These are phyloP conservation scores for Forbesichthys papilliferus DNA, from an alignment of 2,113 vertebrate genomes.

Conservation along the genomic window DNA sequence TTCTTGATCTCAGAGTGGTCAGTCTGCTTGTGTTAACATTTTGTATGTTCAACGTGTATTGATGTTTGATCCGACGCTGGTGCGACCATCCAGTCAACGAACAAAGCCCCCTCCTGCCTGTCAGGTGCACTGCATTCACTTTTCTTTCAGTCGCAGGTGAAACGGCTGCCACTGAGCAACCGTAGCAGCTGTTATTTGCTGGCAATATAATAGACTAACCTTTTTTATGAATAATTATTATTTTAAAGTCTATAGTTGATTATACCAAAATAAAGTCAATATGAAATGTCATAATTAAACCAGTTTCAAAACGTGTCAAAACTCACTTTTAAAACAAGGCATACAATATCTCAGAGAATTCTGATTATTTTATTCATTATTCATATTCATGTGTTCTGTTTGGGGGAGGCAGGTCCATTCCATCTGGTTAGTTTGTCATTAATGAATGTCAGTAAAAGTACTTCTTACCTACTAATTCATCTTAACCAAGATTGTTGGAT, in stretches of 20 bases:
- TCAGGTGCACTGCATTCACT: conserved; percentile 56
- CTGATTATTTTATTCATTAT: no score
- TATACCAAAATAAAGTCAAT: no score
- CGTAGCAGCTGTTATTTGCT: conserved; percentile 39
- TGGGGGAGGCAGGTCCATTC: no score
- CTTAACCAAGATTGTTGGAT: neutral
- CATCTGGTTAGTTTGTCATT: no score
- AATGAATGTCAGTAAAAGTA: neutral
- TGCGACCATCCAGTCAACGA: conserved; percentile 2
- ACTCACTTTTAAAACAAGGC: no score
- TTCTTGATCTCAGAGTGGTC: conserved; percentile 85
- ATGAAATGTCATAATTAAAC: no score
- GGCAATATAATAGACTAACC: neutral
- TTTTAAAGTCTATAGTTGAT: no score
- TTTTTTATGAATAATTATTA: neutral
- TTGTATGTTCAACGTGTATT: neutral
- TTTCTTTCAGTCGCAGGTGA: conserved; percentile 39
- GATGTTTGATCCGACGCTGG: neutral
- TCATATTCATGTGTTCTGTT: no score
- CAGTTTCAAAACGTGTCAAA: no score
- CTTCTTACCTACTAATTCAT: neutral
- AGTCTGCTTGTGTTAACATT: conserved; percentile 39
- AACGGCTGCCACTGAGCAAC: conserved; percentile 4
- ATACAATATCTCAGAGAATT: no score
- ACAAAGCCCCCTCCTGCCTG: conserved; percentile 39